phyloP scores from a whole-genome alignment of 2,888 invertebrate species.

The Stomorhina lunata region DNA sequence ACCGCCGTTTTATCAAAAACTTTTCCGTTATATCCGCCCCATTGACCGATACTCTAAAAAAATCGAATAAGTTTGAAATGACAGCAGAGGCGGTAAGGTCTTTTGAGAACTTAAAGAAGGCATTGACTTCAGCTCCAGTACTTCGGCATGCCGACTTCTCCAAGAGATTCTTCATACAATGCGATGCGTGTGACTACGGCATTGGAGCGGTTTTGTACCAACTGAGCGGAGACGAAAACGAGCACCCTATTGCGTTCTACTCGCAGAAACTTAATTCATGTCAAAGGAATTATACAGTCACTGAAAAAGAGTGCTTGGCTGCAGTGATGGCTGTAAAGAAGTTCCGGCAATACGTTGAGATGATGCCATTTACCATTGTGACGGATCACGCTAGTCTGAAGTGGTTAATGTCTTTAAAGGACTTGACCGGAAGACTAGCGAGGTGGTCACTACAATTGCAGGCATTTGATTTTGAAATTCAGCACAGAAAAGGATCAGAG shows the following conservation, averaged over 20 bases:
- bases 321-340: constrained; percentile 33
- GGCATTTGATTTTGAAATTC: constrained; percentile 32
- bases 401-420: too few species aligned
- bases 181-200: constrained; percentile 9
- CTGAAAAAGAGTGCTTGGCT: constrained; percentile 54
- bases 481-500: constrained; percentile 29
- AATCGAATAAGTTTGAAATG: neutral
- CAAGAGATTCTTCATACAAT: neutral
- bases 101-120: neutral
- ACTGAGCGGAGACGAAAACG: constrained; percentile 2
- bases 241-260: constrained; percentile 52
- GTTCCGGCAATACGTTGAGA: constrained; percentile 21
- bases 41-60: neutral
- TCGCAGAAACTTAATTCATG: constrained; percentile 56
- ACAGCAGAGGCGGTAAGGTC: neutral
- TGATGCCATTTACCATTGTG: constrained; percentile 43
- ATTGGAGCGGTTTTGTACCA: constrained; percentile 47
- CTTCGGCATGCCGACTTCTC: neutral
- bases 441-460: constrained; percentile 35
- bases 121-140: neutral
- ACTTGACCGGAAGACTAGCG: constrained; percentile 15
- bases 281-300: constrained; percentile 57
- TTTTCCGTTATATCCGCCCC: neutral
- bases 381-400: too few species aligned
- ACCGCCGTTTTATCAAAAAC: constrained; percentile 15